Evolutionary conservation across 2,888 invertebrate genomes (phyloP), one percentile per base, ranked within the genome.

Genomic region (Zygaena filipendulae): DNA sequence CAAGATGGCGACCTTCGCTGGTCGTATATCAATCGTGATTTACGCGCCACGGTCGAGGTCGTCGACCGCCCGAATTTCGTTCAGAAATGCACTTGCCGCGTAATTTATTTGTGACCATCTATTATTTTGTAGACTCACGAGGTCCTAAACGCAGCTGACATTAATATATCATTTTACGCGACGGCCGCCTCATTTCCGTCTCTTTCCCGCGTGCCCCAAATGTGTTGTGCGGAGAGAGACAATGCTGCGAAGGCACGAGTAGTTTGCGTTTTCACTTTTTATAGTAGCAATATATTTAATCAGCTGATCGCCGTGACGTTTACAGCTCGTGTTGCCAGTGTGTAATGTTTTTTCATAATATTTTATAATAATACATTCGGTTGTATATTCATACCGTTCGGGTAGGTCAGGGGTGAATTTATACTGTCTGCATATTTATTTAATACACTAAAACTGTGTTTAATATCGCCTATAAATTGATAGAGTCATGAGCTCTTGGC

Each of bases 81-180:
- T 68, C 67, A 66, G 71, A 72, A 74, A 74, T 79, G 77, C 77
- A 77, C 71, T 72, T 67, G 58, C 54, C 57, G 57, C 59, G 69
- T 77, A 74, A 79, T 77, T 79, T 77, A 79, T 75, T 71, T 75
- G 71, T 72, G 71, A 74, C 74, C 75, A 77, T 77, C 77, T 75
- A 79, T 79, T 79, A 77, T 75, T 75, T 74, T 74, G 77, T 74
- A 75, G 74, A 75, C 74, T 70, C 70, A 59, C 77, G 71, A 77
- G 75, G 77, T 74, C 74, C 77, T 77, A 77, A 77, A 75, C 72
- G 71, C 77, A 75, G 77, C 77, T 77, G 77, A 77, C 75, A 74
- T 69, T 74, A 71, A 79, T 79, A 77, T 77, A 77, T 79, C 77
- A 79, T 77, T 77, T 77, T 71, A 71, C 66, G 69, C 69, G 71